phyloP scores from a whole-genome alignment of 2,113 vertebrate genomes.

The Cichladusa arquata region DNA sequence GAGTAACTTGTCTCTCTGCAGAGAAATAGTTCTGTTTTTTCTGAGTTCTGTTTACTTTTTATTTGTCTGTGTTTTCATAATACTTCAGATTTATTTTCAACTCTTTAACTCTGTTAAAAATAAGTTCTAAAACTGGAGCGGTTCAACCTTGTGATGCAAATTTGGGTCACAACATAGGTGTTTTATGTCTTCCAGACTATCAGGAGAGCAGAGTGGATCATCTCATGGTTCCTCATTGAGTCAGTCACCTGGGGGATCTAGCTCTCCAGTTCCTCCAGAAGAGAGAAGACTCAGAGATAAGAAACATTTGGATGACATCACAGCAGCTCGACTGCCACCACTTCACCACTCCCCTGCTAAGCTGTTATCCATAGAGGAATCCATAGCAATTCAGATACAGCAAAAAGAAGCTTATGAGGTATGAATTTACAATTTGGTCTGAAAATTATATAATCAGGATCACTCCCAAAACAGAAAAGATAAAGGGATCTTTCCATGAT shows the following conservation, averaged over 20 bases:
- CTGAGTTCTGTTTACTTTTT: not conserved
- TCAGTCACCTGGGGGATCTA: constrained; percentile 49
- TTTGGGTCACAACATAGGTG: not conserved
- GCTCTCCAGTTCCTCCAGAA: constrained; percentile 67
- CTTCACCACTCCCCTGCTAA: constrained; percentile 82
- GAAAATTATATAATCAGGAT: not conserved
- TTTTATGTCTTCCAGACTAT: constrained; percentile 67
- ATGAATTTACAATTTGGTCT: not conserved
- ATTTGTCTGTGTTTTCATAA: not conserved
- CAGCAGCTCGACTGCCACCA: constrained; percentile 84
- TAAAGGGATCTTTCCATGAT: not conserved
- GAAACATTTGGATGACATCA: constrained; percentile 91
- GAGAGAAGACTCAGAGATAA: constrained; percentile 77
- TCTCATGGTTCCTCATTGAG: constrained; percentile 66
- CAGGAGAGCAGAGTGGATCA: constrained; percentile 53
- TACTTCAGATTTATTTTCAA: not conserved
- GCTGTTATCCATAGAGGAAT: constrained; percentile 86
- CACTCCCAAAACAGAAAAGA: not conserved
- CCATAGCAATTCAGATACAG: constrained; percentile 77
- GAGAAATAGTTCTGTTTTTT: not conserved
- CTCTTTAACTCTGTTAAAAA: fast-evolving
- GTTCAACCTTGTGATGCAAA: not conserved
- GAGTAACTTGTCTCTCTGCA: not conserved
- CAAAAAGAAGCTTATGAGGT: constrained; percentile 88
- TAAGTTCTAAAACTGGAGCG: not conserved